Evolutionary conservation across 2,888 invertebrate species (phyloP), one percentile per base, ranked within the genome.

Genomic region (Holacanthella duospinosa): DNA sequence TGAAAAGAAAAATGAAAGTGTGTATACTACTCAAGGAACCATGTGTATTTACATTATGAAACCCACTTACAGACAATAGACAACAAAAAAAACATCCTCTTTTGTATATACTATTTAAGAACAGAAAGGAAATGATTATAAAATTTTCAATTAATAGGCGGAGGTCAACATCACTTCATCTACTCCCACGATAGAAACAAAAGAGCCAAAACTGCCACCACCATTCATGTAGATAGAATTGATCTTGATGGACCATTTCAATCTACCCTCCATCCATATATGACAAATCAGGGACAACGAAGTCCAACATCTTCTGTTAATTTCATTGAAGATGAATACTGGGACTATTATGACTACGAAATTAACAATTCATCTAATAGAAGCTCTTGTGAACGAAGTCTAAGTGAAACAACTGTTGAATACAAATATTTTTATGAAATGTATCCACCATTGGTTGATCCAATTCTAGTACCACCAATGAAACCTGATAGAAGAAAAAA

Each of bases 261-360:
- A 60, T 66, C 73, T 54, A 73, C 73, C 28, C 62, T 73, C 36
- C 69, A 72, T 59, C 72, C 73, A 1, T 73, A 64, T 55, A 62
- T 48, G 27, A 70, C 64, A 61, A 67, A 60, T 25, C 43, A 25
- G 26, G 43, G 61, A 16, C 61, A 64, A 55, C 61, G 63, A 9
- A 63, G 59, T 24, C 71, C 73, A 21, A 66, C 71, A 2, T 64
- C 73, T 0, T 73, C 73, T 1, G 66, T 73, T 12, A 71, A 73
- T 61, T 72, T 72, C 53, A 71, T 73, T n/a, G 73, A 73, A 59
- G 73, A 73, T 26, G 67, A 70, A 9, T 73, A 71, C 60, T 72
- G 72, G 72, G 72, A 73, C 62, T 73, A 72, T 48, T 72, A 72
- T 62, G 72, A 73, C 63, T 73, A 71, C 63, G 69, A 71, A 59